These are phyloP conservation scores for Chaetodon trifascialis DNA, from an alignment of 2,113 vertebrate species.

Conservation along the genomic window DNA sequence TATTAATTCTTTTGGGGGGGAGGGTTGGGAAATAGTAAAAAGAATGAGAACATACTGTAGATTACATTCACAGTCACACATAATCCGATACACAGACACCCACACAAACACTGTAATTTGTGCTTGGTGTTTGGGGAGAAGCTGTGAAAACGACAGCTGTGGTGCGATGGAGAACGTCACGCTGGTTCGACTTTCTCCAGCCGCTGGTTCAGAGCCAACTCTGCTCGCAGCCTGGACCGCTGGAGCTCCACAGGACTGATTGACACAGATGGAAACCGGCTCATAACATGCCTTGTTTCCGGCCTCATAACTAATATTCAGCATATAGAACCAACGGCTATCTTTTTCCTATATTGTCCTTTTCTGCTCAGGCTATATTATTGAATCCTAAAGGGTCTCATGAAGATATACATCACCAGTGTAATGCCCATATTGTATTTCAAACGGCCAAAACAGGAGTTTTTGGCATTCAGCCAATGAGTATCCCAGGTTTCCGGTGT, in stretches of 20 bases:
- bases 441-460: constrained; percentile 68
- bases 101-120: constrained; percentile 52
- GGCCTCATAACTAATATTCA: constrained; percentile 25
- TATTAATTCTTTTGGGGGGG: not conserved
- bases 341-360: constrained; percentile 43
- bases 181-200: constrained; percentile 57
- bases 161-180: constrained; percentile 68
- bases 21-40: constrained; percentile 13
- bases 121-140: constrained; percentile 69
- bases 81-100: constrained; percentile 38
- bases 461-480: constrained; percentile 72
- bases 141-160: constrained; percentile 80
- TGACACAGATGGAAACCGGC: constrained; percentile 62
- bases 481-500: constrained; percentile 78
- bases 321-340: constrained; percentile 9
- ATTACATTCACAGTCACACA: constrained; percentile 42
- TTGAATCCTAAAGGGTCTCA: constrained; percentile 9
- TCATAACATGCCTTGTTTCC: constrained; percentile 58
- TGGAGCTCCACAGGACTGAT: constrained; percentile 52
- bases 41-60: constrained; percentile 34
- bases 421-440: constrained; percentile 57
- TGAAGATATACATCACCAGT: constrained; percentile 37
- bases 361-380: constrained; percentile 35
- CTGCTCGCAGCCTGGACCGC: constrained; percentile 40
- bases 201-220: constrained; percentile 52